Evolutionary conservation across 2,113 vertebrate species (phyloP).

Genomic region (Parotia lawesii): DNA sequence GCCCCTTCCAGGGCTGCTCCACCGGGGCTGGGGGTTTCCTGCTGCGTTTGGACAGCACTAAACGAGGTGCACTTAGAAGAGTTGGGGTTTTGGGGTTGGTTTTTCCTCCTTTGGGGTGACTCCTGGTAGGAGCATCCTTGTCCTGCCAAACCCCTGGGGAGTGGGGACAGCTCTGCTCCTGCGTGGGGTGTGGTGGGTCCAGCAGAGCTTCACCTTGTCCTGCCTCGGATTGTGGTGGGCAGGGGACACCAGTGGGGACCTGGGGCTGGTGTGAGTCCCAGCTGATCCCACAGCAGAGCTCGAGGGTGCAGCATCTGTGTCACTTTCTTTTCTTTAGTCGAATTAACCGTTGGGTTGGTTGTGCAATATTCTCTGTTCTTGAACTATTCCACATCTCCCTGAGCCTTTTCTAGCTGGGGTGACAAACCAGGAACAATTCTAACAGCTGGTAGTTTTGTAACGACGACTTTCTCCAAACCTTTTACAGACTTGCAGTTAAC

Average conservation of each 20-base stretch:
- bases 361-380: conserved; percentile 84
- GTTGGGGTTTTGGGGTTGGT: background rate
- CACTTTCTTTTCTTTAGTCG: conserved; percentile 45
- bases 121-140: background rate
- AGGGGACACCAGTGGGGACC: background rate
- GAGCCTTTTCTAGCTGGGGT: conserved; percentile 75
- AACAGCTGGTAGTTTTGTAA: conserved; percentile 81
- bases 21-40: background rate
- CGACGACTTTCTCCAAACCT: conserved; percentile 75
- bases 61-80: background rate
- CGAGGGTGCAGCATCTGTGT: conserved; percentile 29
- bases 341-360: conserved; percentile 71
- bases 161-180: background rate
- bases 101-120: background rate
- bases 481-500: conserved; percentile 78
- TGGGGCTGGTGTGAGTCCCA: background rate
- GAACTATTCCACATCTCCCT: conserved; percentile 70
- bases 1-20: background rate
- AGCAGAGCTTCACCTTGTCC: background rate
- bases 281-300: background rate
- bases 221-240: background rate
- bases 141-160: background rate
- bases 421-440: conserved; percentile 62
- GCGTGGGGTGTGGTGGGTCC: background rate
- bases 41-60: background rate